phyloP scores from a whole-genome alignment of 2,113 vertebrate species.

The Morone saxatilis region DNA sequence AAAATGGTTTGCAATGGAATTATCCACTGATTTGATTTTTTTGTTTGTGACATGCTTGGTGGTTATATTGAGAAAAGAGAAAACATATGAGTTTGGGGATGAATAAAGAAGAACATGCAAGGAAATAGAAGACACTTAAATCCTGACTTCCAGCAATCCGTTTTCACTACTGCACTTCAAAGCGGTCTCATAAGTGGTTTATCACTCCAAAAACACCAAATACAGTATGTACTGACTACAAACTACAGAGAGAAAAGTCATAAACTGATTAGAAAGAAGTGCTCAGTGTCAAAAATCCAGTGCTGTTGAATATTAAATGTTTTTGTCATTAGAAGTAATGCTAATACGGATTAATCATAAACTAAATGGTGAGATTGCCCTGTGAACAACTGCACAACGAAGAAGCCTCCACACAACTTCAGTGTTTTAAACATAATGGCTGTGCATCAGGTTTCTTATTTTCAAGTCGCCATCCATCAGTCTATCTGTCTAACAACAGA shows the following conservation, averaged over 20 bases:
- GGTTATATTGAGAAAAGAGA: constrained; percentile 38
- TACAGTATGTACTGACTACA: constrained; percentile 28
- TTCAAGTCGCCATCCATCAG: not conserved
- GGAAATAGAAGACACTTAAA: constrained; percentile 46
- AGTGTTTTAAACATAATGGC: not conserved
- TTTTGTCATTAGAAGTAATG: not conserved
- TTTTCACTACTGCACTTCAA: constrained; percentile 60
- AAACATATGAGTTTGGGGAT: constrained; percentile 39
- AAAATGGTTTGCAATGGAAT: constrained; percentile 18
- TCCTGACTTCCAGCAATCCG: constrained; percentile 44
- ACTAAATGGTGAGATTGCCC: not conserved
- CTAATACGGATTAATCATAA: not conserved
- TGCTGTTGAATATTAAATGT: not conserved
- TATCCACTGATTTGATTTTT: constrained; percentile 25
- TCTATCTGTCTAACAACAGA: not conserved
- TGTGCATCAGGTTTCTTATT: not conserved
- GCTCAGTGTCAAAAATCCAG: not conserved
- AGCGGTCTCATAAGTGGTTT: constrained; percentile 52
- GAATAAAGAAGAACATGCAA: constrained; percentile 30
- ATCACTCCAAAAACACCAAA: constrained; percentile 50
- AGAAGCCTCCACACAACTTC: not conserved
- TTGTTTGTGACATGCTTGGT: constrained; percentile 18
- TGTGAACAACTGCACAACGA: not conserved
- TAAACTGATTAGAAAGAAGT: constrained; percentile 28
- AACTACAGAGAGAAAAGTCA: constrained; percentile 17